Conservation (phyloP, 2,797 vertebrate genomes). For the Acridotheres tristis region DNA sequence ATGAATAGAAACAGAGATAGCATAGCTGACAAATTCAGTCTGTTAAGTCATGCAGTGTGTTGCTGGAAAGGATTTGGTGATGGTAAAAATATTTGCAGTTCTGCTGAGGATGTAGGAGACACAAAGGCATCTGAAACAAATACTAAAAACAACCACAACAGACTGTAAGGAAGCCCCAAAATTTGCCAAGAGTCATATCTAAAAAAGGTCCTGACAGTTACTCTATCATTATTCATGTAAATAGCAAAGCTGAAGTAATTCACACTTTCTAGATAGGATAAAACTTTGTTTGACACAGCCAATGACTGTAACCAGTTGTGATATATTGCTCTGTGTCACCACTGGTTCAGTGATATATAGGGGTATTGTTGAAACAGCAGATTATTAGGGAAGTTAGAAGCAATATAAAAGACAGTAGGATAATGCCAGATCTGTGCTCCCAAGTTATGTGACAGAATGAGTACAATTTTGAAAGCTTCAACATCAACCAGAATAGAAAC, state of each 20-base stretch:
- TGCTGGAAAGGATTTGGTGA: neutral
- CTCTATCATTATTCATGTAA: neutral
- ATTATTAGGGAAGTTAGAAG: conserved; percentile 39
- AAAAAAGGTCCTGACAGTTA: neutral
- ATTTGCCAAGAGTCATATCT: neutral
- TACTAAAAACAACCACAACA: neutral
- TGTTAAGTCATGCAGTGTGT: neutral
- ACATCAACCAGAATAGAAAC: conserved; percentile 15
- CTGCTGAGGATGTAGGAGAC: neutral
- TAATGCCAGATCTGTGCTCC: conserved; percentile 43
- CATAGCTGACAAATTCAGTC: neutral
- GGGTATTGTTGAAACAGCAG: conserved; percentile 36
- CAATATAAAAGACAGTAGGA: neutral
- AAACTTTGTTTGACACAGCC: neutral
- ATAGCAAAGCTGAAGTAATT: neutral
- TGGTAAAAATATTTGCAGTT: neutral
- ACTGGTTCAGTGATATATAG: neutral
- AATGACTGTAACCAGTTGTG: neutral
- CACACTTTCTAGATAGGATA: neutral
- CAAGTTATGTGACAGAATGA: conserved; percentile 51
- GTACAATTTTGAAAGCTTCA: conserved; percentile 47
- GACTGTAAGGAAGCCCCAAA: neutral
- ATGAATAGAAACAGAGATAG: neutral
- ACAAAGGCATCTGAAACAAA: neutral
- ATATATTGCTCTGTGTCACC: neutral